Conservation (phyloP, 2,113 vertebrate species). For the Clarias gariepinus region DNA sequence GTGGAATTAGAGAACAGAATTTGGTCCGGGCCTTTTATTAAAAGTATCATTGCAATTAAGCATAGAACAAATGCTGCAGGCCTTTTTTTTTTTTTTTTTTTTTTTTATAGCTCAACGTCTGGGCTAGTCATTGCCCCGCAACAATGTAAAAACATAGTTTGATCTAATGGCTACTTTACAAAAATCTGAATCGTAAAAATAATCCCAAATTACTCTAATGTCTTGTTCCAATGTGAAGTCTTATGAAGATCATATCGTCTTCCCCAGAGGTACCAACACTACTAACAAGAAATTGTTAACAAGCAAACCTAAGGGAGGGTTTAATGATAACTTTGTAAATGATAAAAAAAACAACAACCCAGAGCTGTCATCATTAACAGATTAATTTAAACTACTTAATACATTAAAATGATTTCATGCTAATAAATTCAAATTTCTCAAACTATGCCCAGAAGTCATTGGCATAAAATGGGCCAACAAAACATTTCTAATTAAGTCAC, state of each 20-base stretch:
- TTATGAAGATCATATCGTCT: not conserved
- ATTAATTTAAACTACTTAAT: no score
- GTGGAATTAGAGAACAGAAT: slow-evolving; percentile 60
- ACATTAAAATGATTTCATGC: no score
- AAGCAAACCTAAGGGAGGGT: not conserved
- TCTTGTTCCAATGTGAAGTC: not conserved
- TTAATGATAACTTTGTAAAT: not conserved
- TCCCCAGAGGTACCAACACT: not conserved
- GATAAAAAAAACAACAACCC: not conserved
- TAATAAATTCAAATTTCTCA: no score
- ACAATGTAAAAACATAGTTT: not conserved
- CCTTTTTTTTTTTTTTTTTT: not conserved
- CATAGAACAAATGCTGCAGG: not conserved
- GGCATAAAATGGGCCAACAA: no score
- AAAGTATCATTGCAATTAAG: not conserved
- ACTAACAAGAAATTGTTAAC: not conserved
- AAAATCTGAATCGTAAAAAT: not conserved
- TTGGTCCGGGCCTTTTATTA: slow-evolving; percentile 33
- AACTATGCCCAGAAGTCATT: no score
- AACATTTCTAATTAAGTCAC: no score
- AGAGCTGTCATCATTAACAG: no score
- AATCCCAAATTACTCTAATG: not conserved
- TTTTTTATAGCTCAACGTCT: not conserved
- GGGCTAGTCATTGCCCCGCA: not conserved
- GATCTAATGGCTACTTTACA: not conserved